These are phyloP conservation scores for Aphidius ervi DNA, from an alignment of 1,140 invertebrate genomes.

Conservation along the genomic window DNA sequence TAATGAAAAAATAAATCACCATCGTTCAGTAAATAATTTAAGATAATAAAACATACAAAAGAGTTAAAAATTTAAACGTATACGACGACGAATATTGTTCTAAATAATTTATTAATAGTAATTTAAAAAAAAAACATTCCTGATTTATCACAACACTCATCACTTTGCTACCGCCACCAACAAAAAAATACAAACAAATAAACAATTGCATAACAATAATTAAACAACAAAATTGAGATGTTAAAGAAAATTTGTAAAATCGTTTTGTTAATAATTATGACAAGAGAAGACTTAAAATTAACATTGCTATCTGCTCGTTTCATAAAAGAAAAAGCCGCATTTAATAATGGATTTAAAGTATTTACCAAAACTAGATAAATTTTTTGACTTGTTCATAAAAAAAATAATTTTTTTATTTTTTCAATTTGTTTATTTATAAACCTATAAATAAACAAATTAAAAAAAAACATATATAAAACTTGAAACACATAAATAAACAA, in stretches of 20 bases:
- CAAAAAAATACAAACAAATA: slow-evolving; percentile 9
- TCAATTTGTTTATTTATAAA: background rate
- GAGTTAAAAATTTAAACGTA: background rate
- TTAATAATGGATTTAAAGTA: background rate
- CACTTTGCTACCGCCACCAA: background rate
- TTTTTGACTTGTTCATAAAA: background rate
- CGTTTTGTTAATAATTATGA: background rate
- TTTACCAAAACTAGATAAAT: background rate
- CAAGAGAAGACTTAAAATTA: background rate
- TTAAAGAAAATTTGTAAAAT: slow-evolving; percentile 5
- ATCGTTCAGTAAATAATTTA: background rate
- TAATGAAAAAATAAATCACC: background rate
- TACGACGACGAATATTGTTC: background rate
- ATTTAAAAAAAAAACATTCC: background rate
- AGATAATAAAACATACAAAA: background rate
- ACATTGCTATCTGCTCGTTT: background rate
- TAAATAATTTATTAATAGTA: background rate
- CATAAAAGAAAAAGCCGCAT: background rate
- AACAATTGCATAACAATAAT: slow-evolving; percentile 11
- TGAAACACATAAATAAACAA: slow-evolving; percentile 7
- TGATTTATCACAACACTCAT: background rate
- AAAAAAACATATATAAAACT: slow-evolving; percentile 15
- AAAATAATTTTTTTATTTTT: slow-evolving; percentile 4
- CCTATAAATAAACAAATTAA: background rate
- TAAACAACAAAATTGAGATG: background rate